These are phyloP conservation scores for Engraulis encrasicolus DNA, from an alignment of 2,113 vertebrate genomes.

Conservation along the genomic window DNA sequence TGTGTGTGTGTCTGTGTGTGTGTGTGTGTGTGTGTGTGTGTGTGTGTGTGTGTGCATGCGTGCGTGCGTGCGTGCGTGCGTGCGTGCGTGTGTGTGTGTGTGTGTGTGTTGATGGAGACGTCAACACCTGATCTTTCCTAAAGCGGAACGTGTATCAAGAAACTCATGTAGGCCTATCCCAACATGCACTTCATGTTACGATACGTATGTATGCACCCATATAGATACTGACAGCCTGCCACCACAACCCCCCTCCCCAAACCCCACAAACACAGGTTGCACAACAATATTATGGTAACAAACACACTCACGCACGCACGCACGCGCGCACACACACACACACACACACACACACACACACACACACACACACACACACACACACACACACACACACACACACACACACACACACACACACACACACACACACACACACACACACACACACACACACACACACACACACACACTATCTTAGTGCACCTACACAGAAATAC, in stretches of 20 bases:
- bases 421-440: not conserved
- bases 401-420: not conserved
- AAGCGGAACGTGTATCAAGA: not conserved
- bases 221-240: too few species aligned
- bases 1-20: not conserved
- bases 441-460: not conserved
- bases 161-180: not conserved
- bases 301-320: too few species aligned
- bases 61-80: not conserved
- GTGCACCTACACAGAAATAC: too few species aligned
- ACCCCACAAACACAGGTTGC: not conserved
- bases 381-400: not conserved
- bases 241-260: too few species aligned
- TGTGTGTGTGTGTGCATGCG: not conserved
- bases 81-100: not conserved
- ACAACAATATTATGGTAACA: too few species aligned
- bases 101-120: not conserved
- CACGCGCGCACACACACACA: not conserved
- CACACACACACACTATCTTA: not conserved
- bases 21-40: not conserved
- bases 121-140: not conserved
- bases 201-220: too few species aligned
- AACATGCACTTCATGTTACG: too few species aligned
- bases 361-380: not conserved
- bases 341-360: not conserved